Base-by-base conservation (phyloP, 2,797 vertebrate species). In the Molossus molossus region DNA sequence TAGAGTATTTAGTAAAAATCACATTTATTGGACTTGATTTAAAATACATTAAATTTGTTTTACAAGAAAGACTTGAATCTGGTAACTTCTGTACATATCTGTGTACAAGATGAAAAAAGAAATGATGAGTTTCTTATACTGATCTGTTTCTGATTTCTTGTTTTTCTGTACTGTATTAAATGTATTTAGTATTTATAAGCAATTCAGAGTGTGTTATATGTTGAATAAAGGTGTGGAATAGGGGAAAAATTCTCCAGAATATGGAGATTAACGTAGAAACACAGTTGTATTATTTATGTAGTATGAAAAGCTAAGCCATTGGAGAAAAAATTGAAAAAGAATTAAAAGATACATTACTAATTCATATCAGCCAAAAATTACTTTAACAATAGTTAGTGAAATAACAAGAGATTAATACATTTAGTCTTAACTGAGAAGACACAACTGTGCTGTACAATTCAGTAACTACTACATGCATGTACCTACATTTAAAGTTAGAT, bases 1-100 rank as follows among this genome's bases (percentile, higher is more conserved):
- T 23, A 92, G 15, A 82, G 29, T 72, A 27, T 72, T 87, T 93
- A 96, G 84, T 93, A 91, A 97, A 96, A 96, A 5, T 25, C 27
- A 40, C 65, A 18, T 85, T 75, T 64, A 72, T 55, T 94, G 58
- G 70, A 83, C 23, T 92, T 96, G 10, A 88, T 73, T 80, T 81
- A 77, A 94, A 93, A 92, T 85, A 90, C 3, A 91, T 72, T 87
- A 75, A n/a, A 48, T 96, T 37, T 89, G 20, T 91, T 84, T 79
- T 80, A 79, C 12, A 67, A 80, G 53, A 65, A 86, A 55, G n/a
- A n/a, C 29, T 88, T 90, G 21, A 77, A 86, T 87, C 67, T 94
- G 50, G 13, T 87, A 73, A 84, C 21, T 72, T 92, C 17, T 96
- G 2, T 90, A 67, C 21, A n/a, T 86, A 21, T 53, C 37, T 87